These are phyloP conservation scores for Oasisia sp. DNA, from an alignment of 2,888 invertebrate genomes.

Conservation along the genomic window DNA sequence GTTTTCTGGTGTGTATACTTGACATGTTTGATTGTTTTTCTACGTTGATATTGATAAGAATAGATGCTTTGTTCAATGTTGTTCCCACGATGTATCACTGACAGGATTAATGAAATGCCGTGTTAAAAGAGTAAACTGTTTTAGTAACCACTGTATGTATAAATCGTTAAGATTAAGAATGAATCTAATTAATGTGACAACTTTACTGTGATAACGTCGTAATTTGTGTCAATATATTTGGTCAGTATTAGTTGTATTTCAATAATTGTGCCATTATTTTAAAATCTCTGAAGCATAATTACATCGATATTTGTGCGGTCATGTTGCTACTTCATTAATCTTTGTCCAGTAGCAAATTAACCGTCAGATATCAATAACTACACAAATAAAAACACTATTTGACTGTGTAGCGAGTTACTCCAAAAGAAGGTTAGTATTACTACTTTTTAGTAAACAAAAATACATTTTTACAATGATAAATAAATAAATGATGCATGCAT, in stretches of 20 bases:
- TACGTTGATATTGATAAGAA: background rate
- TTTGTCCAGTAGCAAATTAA: background rate
- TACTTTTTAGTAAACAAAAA: too few relatives aligned
- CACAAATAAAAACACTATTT: background rate
- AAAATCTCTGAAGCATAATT: background rate
- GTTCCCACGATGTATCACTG: background rate
- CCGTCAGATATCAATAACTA: background rate
- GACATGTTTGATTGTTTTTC: background rate
- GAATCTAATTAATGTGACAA: background rate
- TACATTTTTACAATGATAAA: too few relatives aligned
- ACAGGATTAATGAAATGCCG: background rate
- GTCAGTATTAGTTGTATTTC: background rate
- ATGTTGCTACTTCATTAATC: background rate
- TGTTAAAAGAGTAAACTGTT: background rate
- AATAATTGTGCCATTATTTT: background rate
- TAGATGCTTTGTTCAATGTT: background rate
- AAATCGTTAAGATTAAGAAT: background rate
- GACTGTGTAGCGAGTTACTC: too few relatives aligned
- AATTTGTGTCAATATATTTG: background rate
- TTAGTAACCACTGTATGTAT: background rate
- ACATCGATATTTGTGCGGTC: background rate
- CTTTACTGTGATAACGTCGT: background rate
- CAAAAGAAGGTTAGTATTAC: too few relatives aligned
- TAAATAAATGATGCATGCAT: too few relatives aligned
- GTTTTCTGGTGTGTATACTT: background rate